Evolutionary conservation across 2,113 vertebrate species (phyloP), one percentile per base, ranked within the genome.

Genomic region (Pungitius pungitius): DNA sequence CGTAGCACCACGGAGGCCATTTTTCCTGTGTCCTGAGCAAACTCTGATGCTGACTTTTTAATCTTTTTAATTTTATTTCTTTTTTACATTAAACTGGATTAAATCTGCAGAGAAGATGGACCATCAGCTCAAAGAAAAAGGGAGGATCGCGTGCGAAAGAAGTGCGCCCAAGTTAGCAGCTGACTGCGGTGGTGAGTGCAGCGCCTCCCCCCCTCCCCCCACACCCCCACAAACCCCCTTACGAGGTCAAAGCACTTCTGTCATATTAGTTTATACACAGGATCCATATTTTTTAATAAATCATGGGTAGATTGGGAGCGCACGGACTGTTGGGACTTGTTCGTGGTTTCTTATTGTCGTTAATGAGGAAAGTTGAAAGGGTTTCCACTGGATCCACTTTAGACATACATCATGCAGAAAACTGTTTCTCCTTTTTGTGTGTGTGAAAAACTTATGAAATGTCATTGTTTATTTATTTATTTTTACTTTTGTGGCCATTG

Each of bases 201-300:
- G 51, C 67, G 64, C 77, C 80, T 86, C 55, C 73, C 6, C 33
- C 6, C 3, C 33, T 7, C 3, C 33, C 33, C 33, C 30, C 30
- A 3, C 30, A 3, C 33, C 33, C 33, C 33, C 33, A 5, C 33
- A 2, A 30, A 2, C 30, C 30, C 30, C 1, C 30, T 4, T 6
- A 35, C 52, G 54, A 88, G 88, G 91, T 92, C 89, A 90, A 88
- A 88, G 89, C 87, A 85, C 90, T 89, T 91, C 88, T 91, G 84
- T 83, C 84, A 76, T 87, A 85, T 87, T 90, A 86, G 85, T 89
- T 91, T 86, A 84, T 80, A 85, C 67, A 69, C 77, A 51, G 69
- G 68, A 65, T 72, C 81, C 80, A 80, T 82, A 85, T 90, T 78
- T 90, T 86, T 91, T 72, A 91, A 90, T 91, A 91, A 90, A 91